Percentiles rank a stretch among this genome's conserved stretches.
Conservation (phyloP, 2,113 vertebrate species). For the Nymphicus hollandicus region DNA sequence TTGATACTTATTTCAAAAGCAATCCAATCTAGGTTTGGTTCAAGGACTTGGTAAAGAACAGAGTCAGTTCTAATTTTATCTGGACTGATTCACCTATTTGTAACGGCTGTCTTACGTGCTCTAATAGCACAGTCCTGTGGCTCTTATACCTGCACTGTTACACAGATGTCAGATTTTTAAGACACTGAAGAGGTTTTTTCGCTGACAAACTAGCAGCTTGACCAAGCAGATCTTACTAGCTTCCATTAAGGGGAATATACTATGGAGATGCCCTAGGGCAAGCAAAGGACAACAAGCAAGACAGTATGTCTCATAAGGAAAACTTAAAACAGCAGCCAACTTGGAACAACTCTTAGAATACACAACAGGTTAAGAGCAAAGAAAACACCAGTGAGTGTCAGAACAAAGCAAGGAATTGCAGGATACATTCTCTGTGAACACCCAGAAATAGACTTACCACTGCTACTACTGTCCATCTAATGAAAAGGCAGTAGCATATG, state of each 20-base stretch:
- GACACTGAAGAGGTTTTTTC: background rate
- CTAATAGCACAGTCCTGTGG: background rate
- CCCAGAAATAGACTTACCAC: background rate
- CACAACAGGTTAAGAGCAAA: background rate
- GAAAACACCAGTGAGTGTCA: background rate
- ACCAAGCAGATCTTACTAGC: background rate
- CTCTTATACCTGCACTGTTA: background rate
- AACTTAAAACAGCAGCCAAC: background rate
- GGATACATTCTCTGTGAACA: background rate
- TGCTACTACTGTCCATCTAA: background rate
- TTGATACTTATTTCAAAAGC: background rate
- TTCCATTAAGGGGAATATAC: background rate
- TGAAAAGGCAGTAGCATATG: background rate
- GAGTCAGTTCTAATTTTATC: slow-evolving; percentile 45
- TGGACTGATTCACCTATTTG: background rate
- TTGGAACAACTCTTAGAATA: background rate
- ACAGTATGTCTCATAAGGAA: background rate
- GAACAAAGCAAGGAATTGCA: background rate
- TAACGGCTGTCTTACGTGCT: background rate
- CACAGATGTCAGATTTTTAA: background rate
- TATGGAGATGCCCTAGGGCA: background rate
- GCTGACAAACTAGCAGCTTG: background rate
- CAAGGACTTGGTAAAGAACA: slow-evolving; percentile 48
- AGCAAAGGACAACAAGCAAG: background rate
- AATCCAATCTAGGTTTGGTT: slow-evolving; percentile 37